Evolutionary conservation across 2,113 vertebrate genomes (phyloP).

Genomic region (Ictalurus punctatus): DNA sequence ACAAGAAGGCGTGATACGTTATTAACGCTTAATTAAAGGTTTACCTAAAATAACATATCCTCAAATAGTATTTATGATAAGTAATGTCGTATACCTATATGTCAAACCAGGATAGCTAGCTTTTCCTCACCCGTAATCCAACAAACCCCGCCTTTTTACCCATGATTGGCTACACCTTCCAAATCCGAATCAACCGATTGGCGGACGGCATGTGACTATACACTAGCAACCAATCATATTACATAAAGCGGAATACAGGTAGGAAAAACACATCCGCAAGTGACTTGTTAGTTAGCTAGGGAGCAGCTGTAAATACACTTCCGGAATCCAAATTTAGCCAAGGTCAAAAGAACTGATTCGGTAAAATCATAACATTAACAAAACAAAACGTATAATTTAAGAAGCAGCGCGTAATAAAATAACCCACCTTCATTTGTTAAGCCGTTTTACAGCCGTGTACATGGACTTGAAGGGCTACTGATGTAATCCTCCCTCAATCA

Average conservation of each 20-base stretch:
- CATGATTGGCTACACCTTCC: not conserved
- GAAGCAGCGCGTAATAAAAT: not conserved
- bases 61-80: not conserved
- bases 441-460: not conserved
- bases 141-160: not conserved
- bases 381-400: not conserved
- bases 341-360: constrained; percentile 16
- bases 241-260: not conserved
- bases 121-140: not conserved
- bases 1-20: not conserved
- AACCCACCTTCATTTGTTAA: constrained; percentile 35
- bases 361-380: not conserved
- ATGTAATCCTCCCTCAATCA: constrained; percentile 29
- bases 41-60: not conserved
- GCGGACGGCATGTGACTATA: not conserved
- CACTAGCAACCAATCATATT: not conserved
- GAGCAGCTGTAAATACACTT: not conserved
- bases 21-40: not conserved
- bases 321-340: constrained; percentile 7
- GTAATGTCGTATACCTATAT: not conserved
- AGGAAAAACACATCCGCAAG: not conserved
- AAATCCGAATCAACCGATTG: not conserved
- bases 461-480: not conserved
- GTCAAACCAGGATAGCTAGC: not conserved
- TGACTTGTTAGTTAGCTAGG: not conserved